Base-by-base conservation (phyloP, 2,113 vertebrate genomes). In the Empidonax alnorum region DNA sequence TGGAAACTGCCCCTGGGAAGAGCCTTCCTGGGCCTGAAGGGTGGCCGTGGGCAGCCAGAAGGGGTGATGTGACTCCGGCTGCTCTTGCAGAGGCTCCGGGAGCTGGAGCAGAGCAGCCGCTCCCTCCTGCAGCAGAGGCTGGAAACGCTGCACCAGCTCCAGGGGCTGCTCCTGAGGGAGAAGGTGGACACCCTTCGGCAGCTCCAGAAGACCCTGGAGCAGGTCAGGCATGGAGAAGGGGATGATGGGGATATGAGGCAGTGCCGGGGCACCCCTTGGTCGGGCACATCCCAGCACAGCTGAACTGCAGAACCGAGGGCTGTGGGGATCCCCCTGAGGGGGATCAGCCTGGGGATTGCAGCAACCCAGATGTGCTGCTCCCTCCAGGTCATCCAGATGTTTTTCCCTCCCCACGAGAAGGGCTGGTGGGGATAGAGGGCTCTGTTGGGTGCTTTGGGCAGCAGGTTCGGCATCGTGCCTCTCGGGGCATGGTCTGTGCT, bases 101-200 rank as follows among this genome's bases (percentile, higher is more conserved):
- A 98, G 77, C 79, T 98, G 96, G 95, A 98, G 75, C 78, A 49
- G 15, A 92, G 93, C 35, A 46, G 49, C 37, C 35, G 39, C 41
- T 76, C n/a, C 8, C 95, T 98, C 37, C 97, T 98, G 93, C 65
- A 28, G 31, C 97, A 97, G 79, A 94, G 97, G 84, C 94, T 86
- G 69, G 96, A 90, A 22, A 90, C 96, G 20, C 85, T 98, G 84
- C 74, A 76, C 4, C 95, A 69, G 5, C 67, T 97, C 49, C 92
- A 62, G 1, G 63, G 58, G 67, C 90, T 97, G 47, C 96, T 98
- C 41, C 97, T 92, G 78, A 92, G 97, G 79, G 98, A 98, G 89
- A 96, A 94, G 62, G 79, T 47, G 30, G 92, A 95, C 0, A 96
- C 97, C 35, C 84, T 98, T 13, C 67, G 39, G 82, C 92, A 84